These are phyloP conservation scores for Merodon equestris DNA, from an alignment of 2,888 invertebrate genomes.

Conservation along the genomic window DNA sequence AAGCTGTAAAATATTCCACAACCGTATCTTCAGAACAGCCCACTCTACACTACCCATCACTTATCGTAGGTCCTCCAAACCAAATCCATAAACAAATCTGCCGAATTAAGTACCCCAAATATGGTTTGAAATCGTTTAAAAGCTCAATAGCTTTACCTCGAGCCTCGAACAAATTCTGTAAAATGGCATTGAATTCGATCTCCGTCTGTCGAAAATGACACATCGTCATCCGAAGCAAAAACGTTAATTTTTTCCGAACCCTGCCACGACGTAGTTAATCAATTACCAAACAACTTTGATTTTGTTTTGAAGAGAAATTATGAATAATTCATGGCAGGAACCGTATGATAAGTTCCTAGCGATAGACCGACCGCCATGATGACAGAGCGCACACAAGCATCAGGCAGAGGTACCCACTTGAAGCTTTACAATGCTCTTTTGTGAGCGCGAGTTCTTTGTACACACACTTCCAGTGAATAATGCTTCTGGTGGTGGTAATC, in stretches of 20 bases:
- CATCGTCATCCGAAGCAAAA: neutral
- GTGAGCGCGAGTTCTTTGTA: slow-evolving; percentile 22
- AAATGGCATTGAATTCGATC: too few relatives aligned
- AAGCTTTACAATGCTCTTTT: neutral
- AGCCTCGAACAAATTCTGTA: too few relatives aligned
- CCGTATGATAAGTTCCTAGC: slow-evolving; percentile 6
- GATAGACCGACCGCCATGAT: slow-evolving; percentile 3
- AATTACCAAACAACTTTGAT: slow-evolving; percentile 53
- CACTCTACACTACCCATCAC: too few relatives aligned
- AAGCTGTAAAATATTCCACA: too few relatives aligned
- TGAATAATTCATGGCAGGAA: slow-evolving; percentile 60
- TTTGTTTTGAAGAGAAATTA: neutral
- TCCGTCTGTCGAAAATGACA: slow-evolving; percentile 21
- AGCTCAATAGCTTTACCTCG: too few relatives aligned
- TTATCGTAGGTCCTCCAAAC: too few relatives aligned
- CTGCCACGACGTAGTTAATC: slow-evolving; percentile 50
- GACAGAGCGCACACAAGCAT: too few relatives aligned
- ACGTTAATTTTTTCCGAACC: slow-evolving; percentile 18
- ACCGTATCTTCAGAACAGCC: too few relatives aligned
- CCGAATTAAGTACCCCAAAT: too few relatives aligned
- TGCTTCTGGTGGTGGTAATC: slow-evolving; percentile 31
- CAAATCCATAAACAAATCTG: too few relatives aligned
- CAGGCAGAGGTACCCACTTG: neutral
- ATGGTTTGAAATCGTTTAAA: too few relatives aligned
- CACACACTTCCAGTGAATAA: slow-evolving; percentile 15